These are phyloP conservation scores for Catocala sponsa DNA, from an alignment of 2,888 invertebrate species.

Conservation along the genomic window DNA sequence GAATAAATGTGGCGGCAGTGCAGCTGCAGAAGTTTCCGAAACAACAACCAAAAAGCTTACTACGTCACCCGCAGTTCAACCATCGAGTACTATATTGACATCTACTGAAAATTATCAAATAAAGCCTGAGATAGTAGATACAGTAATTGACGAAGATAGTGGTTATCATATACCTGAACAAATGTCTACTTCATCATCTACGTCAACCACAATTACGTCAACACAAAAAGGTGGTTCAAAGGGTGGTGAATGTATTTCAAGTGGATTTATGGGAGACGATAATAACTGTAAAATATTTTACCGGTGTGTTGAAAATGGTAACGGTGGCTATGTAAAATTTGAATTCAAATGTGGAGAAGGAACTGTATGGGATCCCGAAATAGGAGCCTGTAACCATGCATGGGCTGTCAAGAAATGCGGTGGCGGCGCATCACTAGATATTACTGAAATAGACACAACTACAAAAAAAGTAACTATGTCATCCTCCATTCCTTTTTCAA, in stretches of 20 bases:
- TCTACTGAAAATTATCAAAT: slow-evolving; percentile 41
- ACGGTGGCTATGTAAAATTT: slow-evolving; percentile 87
- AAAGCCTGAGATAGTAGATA: slow-evolving; percentile 29
- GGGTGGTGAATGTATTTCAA: slow-evolving; percentile 70
- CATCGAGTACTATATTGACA: neutral
- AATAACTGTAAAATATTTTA: slow-evolving; percentile 89
- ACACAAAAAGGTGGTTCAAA: slow-evolving; percentile 20
- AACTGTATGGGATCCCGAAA: slow-evolving; percentile 89
- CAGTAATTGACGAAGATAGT: slow-evolving; percentile 46
- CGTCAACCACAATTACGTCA: slow-evolving; percentile 26
- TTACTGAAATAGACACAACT: slow-evolving; percentile 38
- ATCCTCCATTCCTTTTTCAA: slow-evolving; percentile 29
- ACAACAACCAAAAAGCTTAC: no score
- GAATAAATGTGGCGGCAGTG: slow-evolving; percentile 53
- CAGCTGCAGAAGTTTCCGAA: no score
- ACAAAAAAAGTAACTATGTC: slow-evolving; percentile 23
- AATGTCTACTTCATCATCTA: slow-evolving; percentile 34
- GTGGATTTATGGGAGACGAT: slow-evolving; percentile 89
- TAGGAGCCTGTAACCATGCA: slow-evolving; percentile 88
- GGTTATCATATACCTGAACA: slow-evolving; percentile 48
- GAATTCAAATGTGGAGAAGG: slow-evolving; percentile 91
- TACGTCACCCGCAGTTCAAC: no score
- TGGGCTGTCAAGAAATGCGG: slow-evolving; percentile 80
- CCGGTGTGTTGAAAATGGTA: slow-evolving; percentile 90
- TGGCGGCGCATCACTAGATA: slow-evolving; percentile 30